phyloP scores from a whole-genome alignment of 2,888 invertebrate genomes.

The Morpho helenor region DNA sequence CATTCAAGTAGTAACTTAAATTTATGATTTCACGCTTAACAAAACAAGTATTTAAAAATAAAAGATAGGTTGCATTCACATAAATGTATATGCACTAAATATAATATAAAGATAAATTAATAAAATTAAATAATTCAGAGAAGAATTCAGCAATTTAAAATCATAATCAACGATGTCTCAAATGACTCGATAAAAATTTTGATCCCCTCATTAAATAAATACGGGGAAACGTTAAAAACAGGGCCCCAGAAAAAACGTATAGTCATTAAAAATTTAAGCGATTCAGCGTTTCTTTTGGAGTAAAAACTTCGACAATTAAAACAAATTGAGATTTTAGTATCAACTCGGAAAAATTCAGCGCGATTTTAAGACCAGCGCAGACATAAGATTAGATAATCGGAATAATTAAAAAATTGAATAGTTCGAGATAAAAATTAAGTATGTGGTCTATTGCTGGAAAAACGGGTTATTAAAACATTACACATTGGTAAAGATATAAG shows the following conservation, averaged over 20 bases:
- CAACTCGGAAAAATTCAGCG: conserved; percentile 5
- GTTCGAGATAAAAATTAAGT: too few species aligned
- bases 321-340: conserved; percentile 24
- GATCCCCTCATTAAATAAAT: conserved; percentile 13
- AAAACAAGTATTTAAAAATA: too few species aligned
- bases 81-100: too few species aligned
- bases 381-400: not conserved
- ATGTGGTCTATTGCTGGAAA: too few species aligned
- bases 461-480: too few species aligned
- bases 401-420: too few species aligned
- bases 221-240: conserved; percentile 4
- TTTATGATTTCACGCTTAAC: too few species aligned
- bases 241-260: conserved; percentile 2
- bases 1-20: too few species aligned
- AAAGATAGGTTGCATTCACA: too few species aligned
- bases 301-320: conserved; percentile 32
- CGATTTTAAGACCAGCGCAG: not conserved
- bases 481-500: too few species aligned
- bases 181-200: conserved; percentile 5
- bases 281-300: conserved; percentile 17
- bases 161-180: conserved; percentile 1
- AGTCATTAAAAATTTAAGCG: conserved; percentile 18
- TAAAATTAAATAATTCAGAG: too few species aligned
- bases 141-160: not conserved
- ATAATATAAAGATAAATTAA: too few species aligned